Evolutionary conservation across 2,888 invertebrate genomes (phyloP), one percentile per base, ranked within the genome.

Genomic region (Hypolimnas misippus): DNA sequence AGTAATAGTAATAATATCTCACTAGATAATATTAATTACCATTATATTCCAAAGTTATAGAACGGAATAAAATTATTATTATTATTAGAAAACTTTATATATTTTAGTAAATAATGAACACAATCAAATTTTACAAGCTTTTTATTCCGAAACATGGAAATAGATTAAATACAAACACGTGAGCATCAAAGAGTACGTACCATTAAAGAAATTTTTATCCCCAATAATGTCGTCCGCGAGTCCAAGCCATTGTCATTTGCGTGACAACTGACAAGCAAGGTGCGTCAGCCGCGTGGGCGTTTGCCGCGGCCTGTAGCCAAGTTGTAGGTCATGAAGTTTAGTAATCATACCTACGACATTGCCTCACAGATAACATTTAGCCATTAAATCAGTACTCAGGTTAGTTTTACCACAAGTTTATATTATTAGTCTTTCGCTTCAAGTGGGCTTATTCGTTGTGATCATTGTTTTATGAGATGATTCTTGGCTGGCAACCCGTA

Each of bases 181-280:
- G 29, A 12, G 12, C n/a, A 19, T 19, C 25, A 49, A 52, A 59
- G 49, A 63, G 53, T 66, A 56, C 50, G 55, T 33, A 51, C 53
- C 12, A 46, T 50, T 8, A 38, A 62, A 52, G 31, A 53, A 46
- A 35, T 55, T 59, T 57, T 62, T 21, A 40, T 52, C 55, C 42
- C 50, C n/a, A 56, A 25, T 61, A 61, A 62, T 52, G 57, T 52
- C 50, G 62, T 58, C 56, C 56, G 63, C 57, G 65, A 57, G 63
- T 50, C 59, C 50, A 64, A 57, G 59, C 69, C 66, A 69, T 67
- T 69, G 70, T 72, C 69, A 62, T 65, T 67, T 65, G 65, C 68
- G 63, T 72, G 72, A 70, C 70, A 71, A 51, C 62, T 72, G 70
- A 70, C 69, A 71, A 51, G 63, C 66, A 62, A 65, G 67, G 69